Evolutionary conservation across 2,113 vertebrate genomes (phyloP), one percentile per base, ranked within the genome.

Genomic region (Pteronura brasiliensis): DNA sequence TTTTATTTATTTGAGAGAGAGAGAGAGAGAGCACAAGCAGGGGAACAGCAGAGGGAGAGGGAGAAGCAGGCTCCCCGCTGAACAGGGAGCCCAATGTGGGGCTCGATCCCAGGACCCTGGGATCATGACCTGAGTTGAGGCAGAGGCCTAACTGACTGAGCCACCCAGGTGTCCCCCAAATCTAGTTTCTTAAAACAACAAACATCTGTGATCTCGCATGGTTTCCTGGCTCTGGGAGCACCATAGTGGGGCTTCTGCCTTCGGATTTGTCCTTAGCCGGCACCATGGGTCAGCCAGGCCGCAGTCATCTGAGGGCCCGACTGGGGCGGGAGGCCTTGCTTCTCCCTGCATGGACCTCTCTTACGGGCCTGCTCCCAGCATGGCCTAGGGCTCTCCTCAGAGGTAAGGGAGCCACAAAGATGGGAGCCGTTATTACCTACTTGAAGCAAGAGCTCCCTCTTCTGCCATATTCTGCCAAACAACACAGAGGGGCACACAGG

Each of bases 231-330:
- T 34, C 85, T 25, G 23, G n/a, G 42, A 27, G 57, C 2, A 3
- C 23, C 14, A 11, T 25, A 34, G n/a, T 3, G 34, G 36, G 34
- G 55, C 36, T 11, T 57, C 69, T 49, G 42, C 69, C n/a, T 94
- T 21, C 14, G 63, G 52, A 11, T 25, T 15, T 42, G 71, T 11
- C 47, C 23, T 23, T 2, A 13, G n/a, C 7, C 8, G 44, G 14
- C 4, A 14, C 15, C 14, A 5, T 7, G 12, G 7, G 4, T 31
- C 6, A 1, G 11, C 29, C 1, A 1, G 47, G 1, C 6, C 2
- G 4, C 42, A 42, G 65, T 15, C 67, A 7, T 1, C 20, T 10
- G 52, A 49, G 25, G 47, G 34, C 10, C 10, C n/a, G 42, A 18
- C 25, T 67, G 27, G 52, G 76, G 1, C 1, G 0, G 49, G 27